Percentiles rank a stretch among this genome's conserved stretches.
These are phyloP conservation scores for Rhinichthys klamathensis DNA, from an alignment of 2,113 vertebrate genomes.

Conservation along the genomic window DNA sequence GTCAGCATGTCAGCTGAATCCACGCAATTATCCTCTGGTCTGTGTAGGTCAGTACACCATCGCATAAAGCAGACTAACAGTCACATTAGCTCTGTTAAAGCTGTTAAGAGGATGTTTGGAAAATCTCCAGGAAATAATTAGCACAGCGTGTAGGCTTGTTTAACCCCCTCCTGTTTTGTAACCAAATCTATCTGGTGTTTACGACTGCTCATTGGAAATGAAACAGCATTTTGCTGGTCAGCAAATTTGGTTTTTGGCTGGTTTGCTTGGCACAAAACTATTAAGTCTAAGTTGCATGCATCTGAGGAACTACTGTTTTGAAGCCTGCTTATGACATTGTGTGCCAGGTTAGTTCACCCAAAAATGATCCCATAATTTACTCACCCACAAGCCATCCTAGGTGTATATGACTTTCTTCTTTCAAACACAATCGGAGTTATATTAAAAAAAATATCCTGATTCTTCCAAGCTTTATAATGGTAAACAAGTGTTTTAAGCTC, in stretches of 20 bases:
- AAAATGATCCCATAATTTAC: too few relatives aligned
- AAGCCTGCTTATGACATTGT: too few relatives aligned
- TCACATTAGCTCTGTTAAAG: slow-evolving; percentile 20
- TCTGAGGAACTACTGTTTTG: too few relatives aligned
- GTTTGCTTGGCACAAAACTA: slow-evolving; percentile 2
- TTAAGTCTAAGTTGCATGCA: too few relatives aligned
- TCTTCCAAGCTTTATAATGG: too few relatives aligned
- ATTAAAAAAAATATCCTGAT: too few relatives aligned
- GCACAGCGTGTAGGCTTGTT: slow-evolving; percentile 25
- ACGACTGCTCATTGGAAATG: background rate
- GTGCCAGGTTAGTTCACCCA: too few relatives aligned
- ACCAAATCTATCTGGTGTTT: slow-evolving; percentile 18
- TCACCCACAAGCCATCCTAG: too few relatives aligned
- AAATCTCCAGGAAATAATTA: slow-evolving; percentile 34
- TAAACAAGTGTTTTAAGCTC: too few relatives aligned
- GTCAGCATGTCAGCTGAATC: slow-evolving; percentile 11
- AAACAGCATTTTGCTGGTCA: background rate
- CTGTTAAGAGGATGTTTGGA: slow-evolving; percentile 7
- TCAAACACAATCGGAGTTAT: too few relatives aligned
- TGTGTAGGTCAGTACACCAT: background rate
- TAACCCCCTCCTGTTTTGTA: slow-evolving; percentile 15
- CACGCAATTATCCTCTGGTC: slow-evolving; percentile 29
- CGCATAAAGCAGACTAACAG: slow-evolving; percentile 16
- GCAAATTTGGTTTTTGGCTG: background rate
- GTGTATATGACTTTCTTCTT: too few relatives aligned